phyloP scores from a whole-genome alignment of 2,888 invertebrate species.

The Lepetodrilus schrolli region DNA sequence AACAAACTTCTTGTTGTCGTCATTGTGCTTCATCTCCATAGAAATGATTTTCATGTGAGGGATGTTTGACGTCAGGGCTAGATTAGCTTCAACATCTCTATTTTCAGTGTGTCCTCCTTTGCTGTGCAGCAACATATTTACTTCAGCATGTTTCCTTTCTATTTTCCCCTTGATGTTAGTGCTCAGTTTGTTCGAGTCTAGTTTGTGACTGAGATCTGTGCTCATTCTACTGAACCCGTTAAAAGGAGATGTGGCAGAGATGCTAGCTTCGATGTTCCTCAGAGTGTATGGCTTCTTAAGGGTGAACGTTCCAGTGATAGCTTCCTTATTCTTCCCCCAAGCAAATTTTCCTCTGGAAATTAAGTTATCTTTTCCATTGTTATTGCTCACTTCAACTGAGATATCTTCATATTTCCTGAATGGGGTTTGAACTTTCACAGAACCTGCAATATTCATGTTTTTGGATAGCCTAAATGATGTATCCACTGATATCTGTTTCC shows the following conservation, averaged over 20 bases:
- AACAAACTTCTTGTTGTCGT: conserved; percentile 33
- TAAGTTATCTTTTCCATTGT: neutral
- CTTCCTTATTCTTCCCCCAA: neutral
- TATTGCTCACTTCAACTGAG: neutral
- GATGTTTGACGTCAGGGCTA: conserved; percentile 50
- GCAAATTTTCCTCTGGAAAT: neutral
- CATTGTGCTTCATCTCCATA: conserved; percentile 38
- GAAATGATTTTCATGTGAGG: neutral
- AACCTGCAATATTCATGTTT: conserved; percentile 31
- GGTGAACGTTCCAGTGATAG: neutral
- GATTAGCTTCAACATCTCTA: conserved; percentile 43
- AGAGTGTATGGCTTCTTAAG: conserved; percentile 45
- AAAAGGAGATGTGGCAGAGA: conserved; percentile 52
- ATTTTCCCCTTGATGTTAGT: neutral
- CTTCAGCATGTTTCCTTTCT: neutral
- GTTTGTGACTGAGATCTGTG: neutral
- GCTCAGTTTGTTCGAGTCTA: neutral
- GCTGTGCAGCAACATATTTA: neutral
- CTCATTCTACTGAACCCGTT: conserved; percentile 42
- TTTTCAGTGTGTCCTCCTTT: neutral
- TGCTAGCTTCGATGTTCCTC: conserved; percentile 41
- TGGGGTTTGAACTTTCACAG: conserved; percentile 39
- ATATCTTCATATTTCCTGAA: conserved; percentile 19
- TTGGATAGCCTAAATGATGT: neutral
- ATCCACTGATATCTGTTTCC: neutral